Base-by-base conservation (phyloP, 2,888 invertebrate species). In the Leptarthrus brevirostris region DNA sequence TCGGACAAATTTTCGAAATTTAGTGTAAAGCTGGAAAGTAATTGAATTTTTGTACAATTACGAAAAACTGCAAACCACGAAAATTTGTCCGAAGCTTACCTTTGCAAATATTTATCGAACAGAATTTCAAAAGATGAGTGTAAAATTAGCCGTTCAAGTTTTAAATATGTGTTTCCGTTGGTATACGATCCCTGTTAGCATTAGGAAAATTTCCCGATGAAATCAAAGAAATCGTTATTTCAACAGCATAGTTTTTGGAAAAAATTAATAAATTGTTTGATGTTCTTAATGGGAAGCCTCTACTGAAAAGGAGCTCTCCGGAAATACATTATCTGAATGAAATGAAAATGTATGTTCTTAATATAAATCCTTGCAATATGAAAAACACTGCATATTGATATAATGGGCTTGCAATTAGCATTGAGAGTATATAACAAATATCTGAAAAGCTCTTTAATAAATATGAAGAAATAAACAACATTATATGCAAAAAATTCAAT, bases 61-160 rank as follows among this genome's bases (percentile, higher is more conserved):
- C 20, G 72, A 74, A 34, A 58, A 12, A 69, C n/a, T 69, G 14
- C 30, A 30, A 30, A 30, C 4, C 0, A 58, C 40, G 2, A 75
- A 73, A 61, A 49, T 69, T 6, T 73, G 52, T 10, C 58, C 69
- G 30, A 74, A 76, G 66, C 40, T 75, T 10, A 75, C 76, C 8
- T 54, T 44, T 1, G 74, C 73, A 18, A 74, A 75, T 20, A 75
- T 75, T 52, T 36, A 76, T 10, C 75, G 72, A 14, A 72, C 73
- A n/a, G 22, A 71, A 3, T 76, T 77, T 61, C 72, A 77, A 56
- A 76, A 76, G 76, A 76, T 76, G 61, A 72, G 69, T n/a, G 75
- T 76, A 2, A 75, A 76, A 49, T 64, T 74, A n/a, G n/a, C n/a
- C n/a, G n/a, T n/a, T n/a, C n/a, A n/a, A n/a, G n/a, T n/a, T n/a